Evolutionary conservation across 2,888 invertebrate species (phyloP).

Genomic region (Agrochola litura): DNA sequence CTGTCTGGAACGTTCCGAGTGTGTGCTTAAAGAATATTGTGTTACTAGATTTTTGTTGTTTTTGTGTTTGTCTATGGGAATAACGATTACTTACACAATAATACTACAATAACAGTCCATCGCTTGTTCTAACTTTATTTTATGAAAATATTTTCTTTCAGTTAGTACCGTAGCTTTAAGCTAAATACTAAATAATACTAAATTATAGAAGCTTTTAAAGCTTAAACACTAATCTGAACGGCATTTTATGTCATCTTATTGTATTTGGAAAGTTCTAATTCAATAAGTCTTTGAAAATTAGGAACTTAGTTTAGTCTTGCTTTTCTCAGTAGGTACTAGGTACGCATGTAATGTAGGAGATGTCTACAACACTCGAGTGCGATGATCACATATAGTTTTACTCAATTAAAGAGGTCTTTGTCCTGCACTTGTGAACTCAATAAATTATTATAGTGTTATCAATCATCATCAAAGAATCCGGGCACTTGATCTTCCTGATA

Average conservation of each 20-base stretch:
- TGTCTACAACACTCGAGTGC: background rate
- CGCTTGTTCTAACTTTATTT: constrained; percentile 13
- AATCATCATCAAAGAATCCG: background rate
- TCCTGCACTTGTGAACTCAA: background rate
- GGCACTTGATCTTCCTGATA: background rate
- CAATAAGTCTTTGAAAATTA: background rate
- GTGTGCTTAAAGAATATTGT: constrained; percentile 65
- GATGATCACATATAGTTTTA: background rate
- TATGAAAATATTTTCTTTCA: constrained; percentile 3
- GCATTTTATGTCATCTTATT: background rate
- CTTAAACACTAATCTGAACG: constrained; percentile 13
- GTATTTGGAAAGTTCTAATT: background rate
- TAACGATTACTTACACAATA: constrained; percentile 22
- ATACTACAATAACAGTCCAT: constrained; percentile 1
- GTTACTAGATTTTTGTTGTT: constrained; percentile 58
- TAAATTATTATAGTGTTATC: background rate
- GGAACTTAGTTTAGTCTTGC: background rate
- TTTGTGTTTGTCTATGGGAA: constrained; percentile 36
- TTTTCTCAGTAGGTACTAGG: constrained; percentile 12
- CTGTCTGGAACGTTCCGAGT: constrained; percentile 62
- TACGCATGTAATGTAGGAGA: background rate
- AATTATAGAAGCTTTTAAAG: constrained; percentile 32
- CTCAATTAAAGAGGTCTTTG: background rate
- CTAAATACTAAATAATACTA: too few relatives aligned
- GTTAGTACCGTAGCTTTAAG: background rate